A percentile compares a stretch with the other conserved stretches of the same genome.
Evolutionary conservation across 2,113 vertebrate genomes (phyloP).

Genomic region (Tupaia tana): DNA sequence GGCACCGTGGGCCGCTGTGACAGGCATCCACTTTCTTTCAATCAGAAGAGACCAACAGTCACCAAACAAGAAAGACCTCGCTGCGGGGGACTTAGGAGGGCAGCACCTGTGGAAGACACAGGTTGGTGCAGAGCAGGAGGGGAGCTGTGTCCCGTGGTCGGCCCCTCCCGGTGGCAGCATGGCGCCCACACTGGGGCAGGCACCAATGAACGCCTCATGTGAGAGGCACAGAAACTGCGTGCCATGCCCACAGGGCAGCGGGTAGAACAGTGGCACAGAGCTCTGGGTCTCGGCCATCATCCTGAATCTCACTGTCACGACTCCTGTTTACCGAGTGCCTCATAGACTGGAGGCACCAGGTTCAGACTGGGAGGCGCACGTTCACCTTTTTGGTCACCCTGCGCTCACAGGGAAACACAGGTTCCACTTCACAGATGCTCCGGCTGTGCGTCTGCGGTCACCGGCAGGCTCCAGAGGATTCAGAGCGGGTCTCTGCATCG

Average conservation of each 20-base stretch:
- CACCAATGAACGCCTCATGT: neutral
- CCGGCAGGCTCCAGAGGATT: neutral
- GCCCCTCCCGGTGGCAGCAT: neutral
- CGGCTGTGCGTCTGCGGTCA: rapidly evolving
- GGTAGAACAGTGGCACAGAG: neutral
- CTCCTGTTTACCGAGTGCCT: neutral
- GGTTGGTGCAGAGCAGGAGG: neutral
- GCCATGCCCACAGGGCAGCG: neutral
- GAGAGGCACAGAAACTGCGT: rapidly evolving
- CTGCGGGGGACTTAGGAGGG: neutral
- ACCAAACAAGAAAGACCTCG: neutral
- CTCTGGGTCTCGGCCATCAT: rapidly evolving
- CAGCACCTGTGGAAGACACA: neutral
- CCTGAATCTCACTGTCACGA: neutral
- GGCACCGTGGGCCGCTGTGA: neutral
- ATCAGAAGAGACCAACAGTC: neutral
- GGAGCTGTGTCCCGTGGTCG: neutral
- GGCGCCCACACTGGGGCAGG: neutral
- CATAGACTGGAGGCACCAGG: neutral
- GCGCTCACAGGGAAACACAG: rapidly evolving
- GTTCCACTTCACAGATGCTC: neutral
- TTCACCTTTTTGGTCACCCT: neutral
- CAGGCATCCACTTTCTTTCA: neutral
- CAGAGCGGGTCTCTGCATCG: neutral
- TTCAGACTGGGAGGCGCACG: rapidly evolving